Conservation (phyloP, 2,113 vertebrate species). For the Diphyllodes magnificus region DNA sequence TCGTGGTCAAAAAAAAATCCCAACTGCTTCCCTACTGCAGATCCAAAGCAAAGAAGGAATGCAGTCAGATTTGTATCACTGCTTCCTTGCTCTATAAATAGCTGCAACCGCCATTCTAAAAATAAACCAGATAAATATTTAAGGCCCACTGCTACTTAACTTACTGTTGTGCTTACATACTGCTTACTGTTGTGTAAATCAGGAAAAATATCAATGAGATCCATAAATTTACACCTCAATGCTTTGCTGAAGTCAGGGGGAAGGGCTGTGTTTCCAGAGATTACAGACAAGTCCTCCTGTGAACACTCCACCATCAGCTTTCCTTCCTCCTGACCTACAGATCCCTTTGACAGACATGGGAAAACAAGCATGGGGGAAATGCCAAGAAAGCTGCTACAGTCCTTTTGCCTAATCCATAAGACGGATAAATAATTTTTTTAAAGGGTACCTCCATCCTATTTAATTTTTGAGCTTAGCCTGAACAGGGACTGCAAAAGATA, state of each 20-base stretch:
- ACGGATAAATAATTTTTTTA: not conserved
- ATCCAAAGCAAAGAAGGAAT: not conserved
- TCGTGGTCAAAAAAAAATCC: not conserved
- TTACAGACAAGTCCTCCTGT: fast-evolving
- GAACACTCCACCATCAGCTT: not conserved
- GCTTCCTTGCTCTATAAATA: conserved; percentile 28
- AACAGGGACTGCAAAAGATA: not conserved
- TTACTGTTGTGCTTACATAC: not conserved
- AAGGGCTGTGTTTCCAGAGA: not conserved
- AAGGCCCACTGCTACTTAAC: not conserved
- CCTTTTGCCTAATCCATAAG: not conserved
- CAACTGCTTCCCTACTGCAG: not conserved
- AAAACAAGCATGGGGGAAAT: not conserved
- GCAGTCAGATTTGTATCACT: not conserved
- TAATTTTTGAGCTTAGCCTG: not conserved
- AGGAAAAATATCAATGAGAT: not conserved
- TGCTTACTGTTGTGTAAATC: not conserved
- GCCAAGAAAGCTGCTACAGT: not conserved
- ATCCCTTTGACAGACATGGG: not conserved
- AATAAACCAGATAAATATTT: conserved; percentile 40
- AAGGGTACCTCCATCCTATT: not conserved
- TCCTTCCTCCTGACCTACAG: not conserved
- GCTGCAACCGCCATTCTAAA: not conserved
- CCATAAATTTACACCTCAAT: not conserved
- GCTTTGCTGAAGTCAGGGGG: not conserved